phyloP scores from a whole-genome alignment of 2,888 invertebrate species.

The Lamproptera curius region DNA sequence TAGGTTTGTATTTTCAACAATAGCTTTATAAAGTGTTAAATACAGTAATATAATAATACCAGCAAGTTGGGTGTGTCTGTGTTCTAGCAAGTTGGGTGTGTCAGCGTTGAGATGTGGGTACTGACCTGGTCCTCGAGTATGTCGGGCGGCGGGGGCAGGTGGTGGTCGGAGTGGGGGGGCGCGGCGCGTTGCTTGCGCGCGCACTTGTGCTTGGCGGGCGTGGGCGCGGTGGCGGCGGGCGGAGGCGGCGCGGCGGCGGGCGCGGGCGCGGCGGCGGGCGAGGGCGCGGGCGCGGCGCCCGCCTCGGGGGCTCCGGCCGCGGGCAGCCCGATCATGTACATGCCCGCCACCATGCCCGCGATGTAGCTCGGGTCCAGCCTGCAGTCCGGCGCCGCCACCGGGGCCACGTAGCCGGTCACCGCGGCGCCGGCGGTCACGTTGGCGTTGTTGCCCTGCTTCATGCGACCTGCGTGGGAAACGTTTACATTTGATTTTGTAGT shows the following conservation, averaged over 20 bases:
- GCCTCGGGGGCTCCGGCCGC: conserved; percentile 57
- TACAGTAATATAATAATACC: no score
- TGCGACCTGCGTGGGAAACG: conserved; percentile 26
- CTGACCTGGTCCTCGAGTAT: conserved; percentile 61
- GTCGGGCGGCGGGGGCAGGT: conserved; percentile 71
- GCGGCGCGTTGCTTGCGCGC: conserved; percentile 61
- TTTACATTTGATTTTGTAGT: not conserved
- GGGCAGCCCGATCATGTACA: conserved; percentile 25
- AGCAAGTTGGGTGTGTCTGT: no score
- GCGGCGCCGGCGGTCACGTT: conserved; percentile 36
- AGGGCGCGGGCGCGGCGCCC: conserved; percentile 54
- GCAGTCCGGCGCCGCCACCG: conserved; percentile 33
- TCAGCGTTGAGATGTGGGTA: conserved; percentile 21
- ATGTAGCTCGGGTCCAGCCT: conserved; percentile 36
- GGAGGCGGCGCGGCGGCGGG: conserved; percentile 32
- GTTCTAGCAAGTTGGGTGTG: no score
- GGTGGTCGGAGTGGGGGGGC: conserved; percentile 63
- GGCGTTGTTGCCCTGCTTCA: conserved; percentile 40
- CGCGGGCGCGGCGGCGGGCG: conserved; percentile 42
- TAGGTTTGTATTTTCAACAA: no score
- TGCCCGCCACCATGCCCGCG: conserved; percentile 23
- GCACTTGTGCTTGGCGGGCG: conserved; percentile 55
- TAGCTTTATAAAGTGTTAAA: no score
- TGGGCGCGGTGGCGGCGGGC: conserved; percentile 56
- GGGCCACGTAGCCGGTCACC: conserved; percentile 36